Percentiles rank a stretch among this genome's conserved stretches.
phyloP scores from a whole-genome alignment of 2,797 vertebrate species.

The Urosaurus nigricauda region DNA sequence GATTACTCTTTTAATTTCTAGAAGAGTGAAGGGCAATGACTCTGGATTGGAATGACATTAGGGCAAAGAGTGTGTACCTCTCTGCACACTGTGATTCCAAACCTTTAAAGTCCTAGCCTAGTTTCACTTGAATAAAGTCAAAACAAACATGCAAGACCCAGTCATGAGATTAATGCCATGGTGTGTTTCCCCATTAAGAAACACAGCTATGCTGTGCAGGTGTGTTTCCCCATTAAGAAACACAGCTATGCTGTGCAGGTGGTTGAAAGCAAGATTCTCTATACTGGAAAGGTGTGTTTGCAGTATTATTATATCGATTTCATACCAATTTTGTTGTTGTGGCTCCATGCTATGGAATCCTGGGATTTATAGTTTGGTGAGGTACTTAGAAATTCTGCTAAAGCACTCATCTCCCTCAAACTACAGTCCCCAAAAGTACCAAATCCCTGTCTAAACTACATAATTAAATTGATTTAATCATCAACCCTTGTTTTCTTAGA shows the following conservation, averaged over 20 bases:
- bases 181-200: neutral
- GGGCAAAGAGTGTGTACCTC: neutral
- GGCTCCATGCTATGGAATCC: too few relatives aligned
- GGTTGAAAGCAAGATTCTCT: neutral
- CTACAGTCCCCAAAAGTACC: too few relatives aligned
- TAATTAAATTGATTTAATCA: too few relatives aligned
- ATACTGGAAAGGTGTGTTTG: neutral
- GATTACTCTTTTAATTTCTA: slow-evolving; percentile 31
- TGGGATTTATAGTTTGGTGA: too few relatives aligned
- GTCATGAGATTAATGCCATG: neutral
- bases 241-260: neutral
- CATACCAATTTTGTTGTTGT: too few relatives aligned
- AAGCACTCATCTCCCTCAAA: too few relatives aligned
- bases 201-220: too few relatives aligned
- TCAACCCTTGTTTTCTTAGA: too few relatives aligned
- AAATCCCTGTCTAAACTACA: too few relatives aligned
- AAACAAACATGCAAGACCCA: neutral
- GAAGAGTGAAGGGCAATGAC: neutral
- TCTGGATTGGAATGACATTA: too few relatives aligned
- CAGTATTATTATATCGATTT: too few relatives aligned
- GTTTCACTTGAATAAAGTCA: neutral
- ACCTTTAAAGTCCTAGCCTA: neutral
- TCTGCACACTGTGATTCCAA: neutral
- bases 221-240: neutral
- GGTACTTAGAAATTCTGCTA: too few relatives aligned